These are phyloP conservation scores for Clarias laeviceps DNA, from an alignment of 2,797 vertebrate species.

Conservation along the genomic window DNA sequence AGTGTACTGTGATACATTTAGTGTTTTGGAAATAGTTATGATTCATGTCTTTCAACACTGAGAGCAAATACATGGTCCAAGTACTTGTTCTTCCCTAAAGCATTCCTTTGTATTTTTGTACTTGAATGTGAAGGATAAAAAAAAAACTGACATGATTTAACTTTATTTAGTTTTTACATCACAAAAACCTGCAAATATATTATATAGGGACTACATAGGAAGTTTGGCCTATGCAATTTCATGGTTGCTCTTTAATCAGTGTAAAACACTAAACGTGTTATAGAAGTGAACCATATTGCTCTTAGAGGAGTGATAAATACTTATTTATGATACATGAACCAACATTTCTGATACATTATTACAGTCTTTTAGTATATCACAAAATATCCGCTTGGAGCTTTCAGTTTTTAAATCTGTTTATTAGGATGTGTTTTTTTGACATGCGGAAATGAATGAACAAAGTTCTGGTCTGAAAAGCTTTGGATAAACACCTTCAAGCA, in stretches of 20 bases:
- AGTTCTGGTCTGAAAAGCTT: background rate
- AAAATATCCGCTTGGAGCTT: background rate
- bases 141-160: background rate
- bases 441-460: background rate
- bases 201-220: too few species aligned
- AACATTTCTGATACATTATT: background rate
- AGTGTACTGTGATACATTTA: background rate
- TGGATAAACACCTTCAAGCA: constrained; percentile 3
- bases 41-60: background rate
- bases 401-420: background rate
- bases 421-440: background rate
- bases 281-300: background rate
- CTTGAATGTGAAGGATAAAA: background rate
- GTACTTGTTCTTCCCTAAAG: background rate
- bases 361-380: background rate
- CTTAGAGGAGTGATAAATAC: background rate
- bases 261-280: background rate
- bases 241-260: background rate
- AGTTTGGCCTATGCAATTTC: background rate
- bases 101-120: background rate
- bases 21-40: background rate
- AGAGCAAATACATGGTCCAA: background rate
- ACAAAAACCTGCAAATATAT: background rate
- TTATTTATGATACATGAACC: background rate
- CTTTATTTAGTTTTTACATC: background rate